Evolutionary conservation across 1,140 invertebrate species (phyloP).

Genomic region (Orchestia grillus): DNA sequence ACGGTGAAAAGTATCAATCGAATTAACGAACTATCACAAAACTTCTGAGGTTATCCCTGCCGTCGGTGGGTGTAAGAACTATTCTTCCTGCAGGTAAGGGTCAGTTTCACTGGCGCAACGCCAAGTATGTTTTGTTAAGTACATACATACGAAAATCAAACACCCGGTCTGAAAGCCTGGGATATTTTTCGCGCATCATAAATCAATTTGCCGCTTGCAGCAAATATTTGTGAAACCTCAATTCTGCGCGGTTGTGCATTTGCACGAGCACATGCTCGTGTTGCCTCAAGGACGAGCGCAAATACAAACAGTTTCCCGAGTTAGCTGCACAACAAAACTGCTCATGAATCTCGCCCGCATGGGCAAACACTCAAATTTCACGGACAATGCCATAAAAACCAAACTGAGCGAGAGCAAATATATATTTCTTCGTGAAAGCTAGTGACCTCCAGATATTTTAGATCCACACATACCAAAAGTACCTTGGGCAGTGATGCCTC

Average conservation of each 20-base stretch:
- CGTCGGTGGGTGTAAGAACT: background rate
- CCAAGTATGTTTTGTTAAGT: background rate
- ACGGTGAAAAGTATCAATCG: background rate
- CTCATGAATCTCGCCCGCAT: background rate
- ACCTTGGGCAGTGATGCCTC: background rate
- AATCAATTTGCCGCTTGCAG: background rate
- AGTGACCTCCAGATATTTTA: background rate
- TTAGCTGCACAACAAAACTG: background rate
- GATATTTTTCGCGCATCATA: background rate
- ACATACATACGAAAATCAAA: background rate
- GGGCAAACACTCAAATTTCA: background rate
- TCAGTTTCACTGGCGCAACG: background rate
- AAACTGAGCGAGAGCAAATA: background rate
- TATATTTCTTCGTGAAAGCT: background rate
- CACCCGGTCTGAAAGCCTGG: background rate
- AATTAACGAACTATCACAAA: background rate
- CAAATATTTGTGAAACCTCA: constrained; percentile 1
- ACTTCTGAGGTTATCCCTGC: background rate
- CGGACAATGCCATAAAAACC: background rate
- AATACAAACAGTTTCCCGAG: background rate
- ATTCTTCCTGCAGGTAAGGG: background rate
- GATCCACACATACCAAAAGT: background rate
- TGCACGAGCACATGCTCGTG: background rate
- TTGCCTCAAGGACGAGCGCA: background rate
- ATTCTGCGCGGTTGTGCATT: background rate